phyloP scores from a whole-genome alignment of 2,888 invertebrate species.

The Leptinotarsa tumamoca region DNA sequence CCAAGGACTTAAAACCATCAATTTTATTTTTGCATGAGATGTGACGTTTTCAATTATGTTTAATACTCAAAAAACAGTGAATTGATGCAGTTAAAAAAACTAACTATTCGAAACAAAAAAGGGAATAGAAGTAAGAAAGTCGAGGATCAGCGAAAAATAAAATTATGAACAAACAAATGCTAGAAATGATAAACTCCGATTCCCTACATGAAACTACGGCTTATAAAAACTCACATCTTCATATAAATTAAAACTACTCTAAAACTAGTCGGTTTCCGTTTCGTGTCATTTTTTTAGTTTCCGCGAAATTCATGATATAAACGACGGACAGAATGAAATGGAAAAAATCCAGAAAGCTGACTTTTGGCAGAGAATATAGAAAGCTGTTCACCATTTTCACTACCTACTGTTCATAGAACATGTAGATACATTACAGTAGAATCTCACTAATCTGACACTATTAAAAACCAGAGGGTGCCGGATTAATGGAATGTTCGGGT shows the following conservation, averaged over 20 bases:
- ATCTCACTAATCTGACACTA: too few relatives aligned
- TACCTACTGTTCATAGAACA: too few relatives aligned
- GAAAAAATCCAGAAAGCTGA: constrained; percentile 10
- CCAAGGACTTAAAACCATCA: constrained; percentile 25
- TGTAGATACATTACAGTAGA: too few relatives aligned
- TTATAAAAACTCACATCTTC: constrained; percentile 62
- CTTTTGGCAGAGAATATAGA: constrained; percentile 5
- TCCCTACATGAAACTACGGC: constrained; percentile 42
- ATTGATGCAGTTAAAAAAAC: constrained; percentile 16
- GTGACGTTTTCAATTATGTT: constrained; percentile 58
- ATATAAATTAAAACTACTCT: constrained; percentile 47
- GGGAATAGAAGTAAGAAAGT: constrained; percentile 65
- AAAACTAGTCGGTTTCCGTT: constrained; percentile 37
- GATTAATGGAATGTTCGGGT: too few relatives aligned
- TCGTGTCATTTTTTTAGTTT: constrained; percentile 19
- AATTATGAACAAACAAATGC: constrained; percentile 41
- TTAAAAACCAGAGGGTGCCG: too few relatives aligned
- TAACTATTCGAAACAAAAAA: constrained; percentile 43
- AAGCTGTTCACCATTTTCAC: not conserved
- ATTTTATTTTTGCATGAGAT: constrained; percentile 54
- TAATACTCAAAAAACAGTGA: constrained; percentile 11
- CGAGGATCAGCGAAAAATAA: constrained; percentile 48
- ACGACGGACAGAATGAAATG: constrained; percentile 1
- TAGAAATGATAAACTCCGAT: constrained; percentile 41
- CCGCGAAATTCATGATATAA: constrained; percentile 1